Conservation (phyloP, 2,797 vertebrate species). For the Propithecus deckenii region DNA sequence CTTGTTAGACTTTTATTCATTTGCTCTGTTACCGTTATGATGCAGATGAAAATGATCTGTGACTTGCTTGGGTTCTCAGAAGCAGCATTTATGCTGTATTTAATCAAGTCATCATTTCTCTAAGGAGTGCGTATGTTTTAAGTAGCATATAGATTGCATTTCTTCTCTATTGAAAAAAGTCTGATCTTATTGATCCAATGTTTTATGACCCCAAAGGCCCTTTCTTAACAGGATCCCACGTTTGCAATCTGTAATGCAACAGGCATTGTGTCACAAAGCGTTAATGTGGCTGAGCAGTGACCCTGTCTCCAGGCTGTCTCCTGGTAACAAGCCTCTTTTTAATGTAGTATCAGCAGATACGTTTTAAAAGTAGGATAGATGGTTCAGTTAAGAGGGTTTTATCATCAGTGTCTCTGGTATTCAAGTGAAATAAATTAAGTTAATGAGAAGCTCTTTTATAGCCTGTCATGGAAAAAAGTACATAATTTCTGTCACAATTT, state of each 20-base stretch:
- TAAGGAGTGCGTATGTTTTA: neutral
- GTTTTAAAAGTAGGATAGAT: constrained; percentile 59
- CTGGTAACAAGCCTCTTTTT: constrained; percentile 54
- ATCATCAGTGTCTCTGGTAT: constrained; percentile 53
- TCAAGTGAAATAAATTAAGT: constrained; percentile 75
- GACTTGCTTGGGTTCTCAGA: neutral
- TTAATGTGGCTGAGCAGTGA: neutral
- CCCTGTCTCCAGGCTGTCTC: neutral
- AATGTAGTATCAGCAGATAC: constrained; percentile 47
- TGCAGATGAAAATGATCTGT: neutral
- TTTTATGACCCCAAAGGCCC: neutral
- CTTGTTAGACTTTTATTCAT: neutral
- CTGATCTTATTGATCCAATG: neutral
- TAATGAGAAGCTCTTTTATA: constrained; percentile 76
- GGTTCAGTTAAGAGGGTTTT: constrained; percentile 70
- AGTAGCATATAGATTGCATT: neutral
- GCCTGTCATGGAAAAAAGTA: constrained; percentile 77
- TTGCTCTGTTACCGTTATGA: neutral
- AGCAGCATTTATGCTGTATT: neutral
- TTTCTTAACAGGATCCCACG: neutral
- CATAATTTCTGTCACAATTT: constrained; percentile 82
- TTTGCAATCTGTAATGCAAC: neutral
- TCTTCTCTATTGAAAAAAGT: constrained; percentile 16
- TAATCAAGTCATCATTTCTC: neutral
- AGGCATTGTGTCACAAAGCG: neutral